These are phyloP conservation scores for Micromesistius poutassou DNA, from an alignment of 2,797 vertebrate species.

Conservation along the genomic window DNA sequence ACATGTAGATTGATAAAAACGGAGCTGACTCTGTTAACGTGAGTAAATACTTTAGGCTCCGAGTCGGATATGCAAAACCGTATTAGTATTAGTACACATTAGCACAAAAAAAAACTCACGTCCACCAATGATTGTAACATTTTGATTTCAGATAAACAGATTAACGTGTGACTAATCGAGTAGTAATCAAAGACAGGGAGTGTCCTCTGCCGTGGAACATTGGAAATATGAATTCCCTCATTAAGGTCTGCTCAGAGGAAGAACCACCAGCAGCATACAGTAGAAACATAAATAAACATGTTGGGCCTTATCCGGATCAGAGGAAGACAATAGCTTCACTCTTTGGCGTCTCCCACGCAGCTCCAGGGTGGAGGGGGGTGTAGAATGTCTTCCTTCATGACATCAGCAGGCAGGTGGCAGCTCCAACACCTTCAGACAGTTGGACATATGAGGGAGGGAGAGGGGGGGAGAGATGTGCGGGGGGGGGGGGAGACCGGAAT, in stretches of 20 bases:
- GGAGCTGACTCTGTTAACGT: neutral
- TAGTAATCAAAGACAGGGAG: constrained; percentile 1
- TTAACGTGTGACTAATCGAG: neutral
- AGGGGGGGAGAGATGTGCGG: constrained; percentile 28
- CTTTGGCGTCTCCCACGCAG: constrained; percentile 42
- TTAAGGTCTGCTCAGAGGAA: constrained; percentile 16
- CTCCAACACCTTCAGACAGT: constrained; percentile 50
- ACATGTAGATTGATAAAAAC: neutral
- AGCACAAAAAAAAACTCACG: neutral
- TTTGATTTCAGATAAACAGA: neutral
- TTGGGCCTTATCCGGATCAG: constrained; percentile 32
- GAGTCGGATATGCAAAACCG: neutral
- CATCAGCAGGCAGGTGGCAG: constrained; percentile 36
- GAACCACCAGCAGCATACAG: too few relatives aligned
- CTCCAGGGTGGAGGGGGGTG: constrained; percentile 34
- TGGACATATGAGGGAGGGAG: constrained; percentile 36
- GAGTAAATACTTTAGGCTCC: neutral
- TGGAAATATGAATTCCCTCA: neutral
- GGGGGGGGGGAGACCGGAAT: constrained; percentile 8
- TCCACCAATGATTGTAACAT: neutral
- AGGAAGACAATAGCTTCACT: constrained; percentile 37
- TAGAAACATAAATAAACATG: too few relatives aligned
- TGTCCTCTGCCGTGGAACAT: constrained; percentile 28
- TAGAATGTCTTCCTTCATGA: constrained; percentile 43
- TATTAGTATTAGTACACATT: neutral